Evolutionary conservation across 2,797 vertebrate genomes (phyloP).

Genomic region (Coregonus sp.): DNA sequence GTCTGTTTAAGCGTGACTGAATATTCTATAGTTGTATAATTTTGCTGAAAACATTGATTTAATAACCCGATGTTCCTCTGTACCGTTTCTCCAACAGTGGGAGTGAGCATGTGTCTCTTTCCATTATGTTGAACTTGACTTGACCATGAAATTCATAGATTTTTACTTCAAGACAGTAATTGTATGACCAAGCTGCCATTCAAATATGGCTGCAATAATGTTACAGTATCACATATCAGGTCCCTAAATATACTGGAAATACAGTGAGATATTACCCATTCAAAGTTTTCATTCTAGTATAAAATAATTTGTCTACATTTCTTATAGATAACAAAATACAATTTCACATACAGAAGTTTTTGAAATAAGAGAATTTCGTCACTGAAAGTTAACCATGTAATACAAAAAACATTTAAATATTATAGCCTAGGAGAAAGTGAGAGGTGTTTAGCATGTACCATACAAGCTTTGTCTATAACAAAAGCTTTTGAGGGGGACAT

Average conservation of each 20-base stretch:
- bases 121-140: not conserved
- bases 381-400: not conserved
- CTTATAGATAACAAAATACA: no score
- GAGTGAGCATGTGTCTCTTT: constrained; percentile 45
- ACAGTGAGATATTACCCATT: not conserved
- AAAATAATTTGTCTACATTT: no score
- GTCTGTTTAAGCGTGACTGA: not conserved
- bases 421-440: not conserved
- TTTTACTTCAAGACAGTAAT: not conserved
- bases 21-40: not conserved
- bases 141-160: not conserved
- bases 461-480: not conserved
- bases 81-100: constrained; percentile 41
- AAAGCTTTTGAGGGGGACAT: not conserved
- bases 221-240: not conserved
- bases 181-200: not conserved
- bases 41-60: not conserved
- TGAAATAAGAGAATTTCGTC: not conserved
- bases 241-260: not conserved
- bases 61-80: constrained; percentile 20
- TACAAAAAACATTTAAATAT: not conserved
- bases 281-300: no score
- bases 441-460: not conserved
- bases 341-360: no score
- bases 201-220: not conserved